Base-by-base conservation (phyloP, 2,797 vertebrate genomes). In the Chromobotia macracanthus region DNA sequence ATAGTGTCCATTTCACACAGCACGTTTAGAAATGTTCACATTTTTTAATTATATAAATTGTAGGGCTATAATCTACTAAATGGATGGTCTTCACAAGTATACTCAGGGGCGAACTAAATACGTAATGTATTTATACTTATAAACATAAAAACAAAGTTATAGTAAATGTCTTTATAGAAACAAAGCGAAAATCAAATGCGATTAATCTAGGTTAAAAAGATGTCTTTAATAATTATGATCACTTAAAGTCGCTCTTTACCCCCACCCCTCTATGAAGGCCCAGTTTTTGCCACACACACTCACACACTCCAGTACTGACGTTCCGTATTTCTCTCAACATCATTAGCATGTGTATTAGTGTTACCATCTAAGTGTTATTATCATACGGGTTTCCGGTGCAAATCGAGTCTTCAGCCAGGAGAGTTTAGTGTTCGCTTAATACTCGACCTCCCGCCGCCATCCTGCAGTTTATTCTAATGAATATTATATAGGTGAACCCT, bases 261-360 rank as follows among this genome's bases (percentile, higher is more conserved):
- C 65, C 23, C 50, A 77, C 70, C 66, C 31, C 66, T 15, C 18
- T 18, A 60, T 31, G 8, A 61, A 61, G 31, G 58, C 25, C 13
- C 13, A 31, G 10, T 53, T 68, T 60, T 38, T 63, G 44, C 63
- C 69, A 77, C 72, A 82, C 81, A 75, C 67, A 76, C 9, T 61
- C 72, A 74, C 77, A 72, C 71, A 83, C 70, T 25, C 65, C 81
- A 75, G 72, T 74, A 78, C 73, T 60, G 60, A 77, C 82, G 83
- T 67, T n/a, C 77, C 64, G 51, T 74, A 80, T 72, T 68, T 41
- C 82, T 63, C 58, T 73, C 21, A 28, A 81, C 70, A 87, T 91
- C 87, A 93, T 95, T 93, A 89, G 89, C 92, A 94, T 95, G 90
- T 88, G 86, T 86, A 93, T 93, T 90, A 91, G 90, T 76, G 80